Percentiles rank a stretch among this genome's conserved stretches.
Conservation (phyloP, 2,113 vertebrate species). For the Channa argus region DNA sequence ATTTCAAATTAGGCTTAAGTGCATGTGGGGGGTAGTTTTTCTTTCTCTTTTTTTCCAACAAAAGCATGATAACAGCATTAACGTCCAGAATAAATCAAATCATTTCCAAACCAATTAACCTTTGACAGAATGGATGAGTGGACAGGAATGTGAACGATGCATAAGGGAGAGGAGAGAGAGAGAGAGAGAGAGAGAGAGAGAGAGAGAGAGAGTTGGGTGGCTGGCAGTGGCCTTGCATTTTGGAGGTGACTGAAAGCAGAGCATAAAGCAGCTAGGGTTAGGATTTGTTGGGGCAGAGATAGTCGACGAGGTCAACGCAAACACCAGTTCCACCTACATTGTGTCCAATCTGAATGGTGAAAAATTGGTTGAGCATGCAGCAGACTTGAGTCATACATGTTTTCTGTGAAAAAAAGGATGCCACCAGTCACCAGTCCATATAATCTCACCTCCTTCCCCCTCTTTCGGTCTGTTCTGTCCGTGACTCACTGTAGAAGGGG, state of each 20-base stretch:
- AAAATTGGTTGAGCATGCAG: neutral
- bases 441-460: slow-evolving; percentile 24
- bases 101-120: slow-evolving; percentile 91
- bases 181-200: slow-evolving; percentile 17
- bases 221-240: slow-evolving; percentile 25
- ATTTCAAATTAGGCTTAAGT: slow-evolving; percentile 87
- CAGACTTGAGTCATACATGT: neutral
- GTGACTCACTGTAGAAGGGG: slow-evolving; percentile 68
- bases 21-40: slow-evolving; percentile 81
- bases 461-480: slow-evolving; percentile 39
- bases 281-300: neutral
- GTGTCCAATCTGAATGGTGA: neutral
- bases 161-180: slow-evolving; percentile 28
- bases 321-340: neutral
- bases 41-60: slow-evolving; percentile 72
- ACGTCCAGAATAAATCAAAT: slow-evolving; percentile 86
- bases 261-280: slow-evolving; percentile 25
- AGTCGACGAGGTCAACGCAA: too few relatives aligned
- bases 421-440: neutral
- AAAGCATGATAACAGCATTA: slow-evolving; percentile 90
- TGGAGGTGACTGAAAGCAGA: slow-evolving; percentile 22
- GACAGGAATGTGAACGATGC: slow-evolving; percentile 80
- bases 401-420: slow-evolving; percentile 25
- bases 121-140: slow-evolving; percentile 87
- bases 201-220: neutral